Evolutionary conservation across 2,113 vertebrate species (phyloP), one percentile per base, ranked within the genome.

Genomic region (Apodemus speciosus): DNA sequence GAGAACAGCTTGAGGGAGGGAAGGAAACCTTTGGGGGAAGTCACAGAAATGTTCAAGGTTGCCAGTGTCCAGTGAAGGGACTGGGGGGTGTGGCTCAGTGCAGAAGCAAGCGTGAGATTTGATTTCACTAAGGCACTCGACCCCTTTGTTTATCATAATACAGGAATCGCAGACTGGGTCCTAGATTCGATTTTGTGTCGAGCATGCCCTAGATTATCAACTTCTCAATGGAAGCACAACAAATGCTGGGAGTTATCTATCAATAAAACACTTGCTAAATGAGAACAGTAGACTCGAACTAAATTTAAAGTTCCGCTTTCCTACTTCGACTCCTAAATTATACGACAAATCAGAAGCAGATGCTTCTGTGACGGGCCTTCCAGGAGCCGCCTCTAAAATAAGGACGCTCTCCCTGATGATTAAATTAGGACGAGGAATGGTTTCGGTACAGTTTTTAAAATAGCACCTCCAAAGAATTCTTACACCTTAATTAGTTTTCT

Each of bases 241-340:
- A 86, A 86, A 95, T 35, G 10, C 58, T 94, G 69, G 51, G n/a
- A 77, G 90, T 62, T 93, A 87, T 93, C 90, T 96, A 94, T 84
- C 95, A 96, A 95, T 91, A 93, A 95, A 93, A 95, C 21, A 80
- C 85, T 94, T 88, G 64, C 69, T 94, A 90, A 90, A 92, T 81
- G 88, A 94, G 84, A 91, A 91, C 62, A 72, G 79, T 25, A 84
- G 87, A 81, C 53, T 80, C 11, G 6, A 89, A 92, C 71, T 90
- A 87, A 94, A 90, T 90, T 89, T 53, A 92, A 92, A 90, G 53
- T 68, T 89, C 81, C 35, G 40, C 25, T 92, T 95, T 96, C 88
- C 87, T 85, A 83, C 85, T 94, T 66, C 75, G 46, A 30, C 81
- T 90, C 94, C 94, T 94, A 92, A 92, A 85, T 89, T 88, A 89